Percentiles rank a stretch among this genome's conserved stretches.
phyloP scores from a whole-genome alignment of 2,113 vertebrate genomes.

The Chaenocephalus aceratus region DNA sequence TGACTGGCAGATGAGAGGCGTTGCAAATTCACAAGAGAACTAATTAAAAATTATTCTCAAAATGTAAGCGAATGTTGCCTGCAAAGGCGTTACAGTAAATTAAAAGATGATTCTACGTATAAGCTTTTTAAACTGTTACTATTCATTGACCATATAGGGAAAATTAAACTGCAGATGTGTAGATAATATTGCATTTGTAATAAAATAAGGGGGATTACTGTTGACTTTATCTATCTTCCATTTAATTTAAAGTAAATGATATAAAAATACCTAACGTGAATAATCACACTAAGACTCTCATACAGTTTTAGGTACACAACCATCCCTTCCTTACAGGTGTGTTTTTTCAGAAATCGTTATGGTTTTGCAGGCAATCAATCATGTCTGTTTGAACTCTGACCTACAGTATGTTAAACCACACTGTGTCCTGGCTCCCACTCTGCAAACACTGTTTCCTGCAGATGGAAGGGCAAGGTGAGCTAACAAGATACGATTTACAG shows the following conservation, averaged over 20 bases:
- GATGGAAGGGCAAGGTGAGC: constrained; percentile 68
- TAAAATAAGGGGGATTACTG: not conserved
- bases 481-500: constrained; percentile 61
- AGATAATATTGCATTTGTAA: not conserved
- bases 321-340: not conserved
- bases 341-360: constrained; percentile 21
- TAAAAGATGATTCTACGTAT: too few relatives aligned
- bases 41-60: too few relatives aligned
- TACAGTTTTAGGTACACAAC: not conserved
- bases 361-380: not conserved
- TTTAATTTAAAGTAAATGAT: not conserved
- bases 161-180: not conserved
- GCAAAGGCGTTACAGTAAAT: not conserved
- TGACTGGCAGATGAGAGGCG: too few relatives aligned
- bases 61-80: not conserved
- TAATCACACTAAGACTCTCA: not conserved
- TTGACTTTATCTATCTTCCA: not conserved
- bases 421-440: constrained; percentile 66
- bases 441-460: constrained; percentile 71
- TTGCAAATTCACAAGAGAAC: too few relatives aligned
- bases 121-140: not conserved
- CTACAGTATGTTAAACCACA: constrained; percentile 42
- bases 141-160: not conserved
- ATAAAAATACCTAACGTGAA: not conserved
- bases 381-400: constrained; percentile 24